A percentile compares a stretch with the other conserved stretches of the same genome.
phyloP scores from a whole-genome alignment of 2,797 vertebrate species.

The Ceyx erithaca region DNA sequence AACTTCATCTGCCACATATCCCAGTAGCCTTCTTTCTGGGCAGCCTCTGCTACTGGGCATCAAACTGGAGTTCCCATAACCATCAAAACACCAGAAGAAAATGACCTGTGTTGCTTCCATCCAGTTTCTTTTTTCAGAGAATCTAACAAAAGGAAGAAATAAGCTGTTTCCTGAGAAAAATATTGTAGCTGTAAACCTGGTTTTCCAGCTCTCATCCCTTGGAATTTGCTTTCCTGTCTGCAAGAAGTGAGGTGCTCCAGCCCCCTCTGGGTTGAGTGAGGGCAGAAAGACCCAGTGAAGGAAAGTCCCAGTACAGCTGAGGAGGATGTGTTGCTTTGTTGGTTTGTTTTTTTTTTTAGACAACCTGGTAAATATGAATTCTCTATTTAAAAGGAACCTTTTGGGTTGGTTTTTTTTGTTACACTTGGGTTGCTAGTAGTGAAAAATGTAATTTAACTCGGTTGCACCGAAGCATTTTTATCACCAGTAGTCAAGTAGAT shows the following conservation, averaged over 20 bases:
- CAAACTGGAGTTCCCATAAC: not conserved
- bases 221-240: not conserved
- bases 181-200: fast-evolving
- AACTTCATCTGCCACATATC: not conserved
- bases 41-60: not conserved
- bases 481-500: constrained; percentile 48
- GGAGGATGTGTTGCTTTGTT: not conserved
- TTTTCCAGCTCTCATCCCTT: not conserved
- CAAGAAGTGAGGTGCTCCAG: not conserved
- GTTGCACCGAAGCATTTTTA: constrained; percentile 57
- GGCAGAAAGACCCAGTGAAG: constrained; percentile 35
- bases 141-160: not conserved
- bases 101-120: not conserved
- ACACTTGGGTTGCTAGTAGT: constrained; percentile 62
- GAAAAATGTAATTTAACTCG: constrained; percentile 64
- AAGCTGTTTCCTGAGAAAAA: not conserved
- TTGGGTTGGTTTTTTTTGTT: not conserved
- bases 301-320: constrained; percentile 46
- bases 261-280: not conserved
- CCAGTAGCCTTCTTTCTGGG: not conserved
- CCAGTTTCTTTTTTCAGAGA: not conserved
- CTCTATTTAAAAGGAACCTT: constrained; percentile 46
- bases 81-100: not conserved
- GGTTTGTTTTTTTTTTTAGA: not conserved
- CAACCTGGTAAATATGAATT: constrained; percentile 40